Evolutionary conservation across 2,113 vertebrate species (phyloP), one percentile per base, ranked within the genome.

Genomic region (Hyperopisus bebe): DNA sequence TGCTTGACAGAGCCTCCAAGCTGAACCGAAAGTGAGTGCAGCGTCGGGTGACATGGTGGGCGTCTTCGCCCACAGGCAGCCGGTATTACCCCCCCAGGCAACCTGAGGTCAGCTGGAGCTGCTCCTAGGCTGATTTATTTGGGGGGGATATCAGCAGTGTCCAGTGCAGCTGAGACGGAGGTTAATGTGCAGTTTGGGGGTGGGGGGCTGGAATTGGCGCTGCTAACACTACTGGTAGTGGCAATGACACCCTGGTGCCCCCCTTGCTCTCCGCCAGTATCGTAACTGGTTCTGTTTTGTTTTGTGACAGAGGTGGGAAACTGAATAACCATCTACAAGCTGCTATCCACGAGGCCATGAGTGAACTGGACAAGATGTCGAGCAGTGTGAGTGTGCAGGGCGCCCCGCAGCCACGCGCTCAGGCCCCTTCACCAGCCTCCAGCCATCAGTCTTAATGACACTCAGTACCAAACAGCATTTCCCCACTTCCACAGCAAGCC

Each of bases 331-430:
- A 98, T 96, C 96, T 99, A 97, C 97, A 99, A 98, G 98, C 98
- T 98, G 98, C 98, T 97, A 98, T 99, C 95, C 98, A 99, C 87
- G 98, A 99, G 97, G 98, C 98, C 95, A 98, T 99, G 98, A 98
- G 96, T 89, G 98, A 99, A 94, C 95, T 99, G 94, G 98, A 99
- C 95, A 99, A 99, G 96, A 99, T 99, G 96, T 99, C 97, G 94
- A 97, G 97, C 95, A 97, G 96, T 92, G 98, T 99, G 97, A 98
- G 98, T 98, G 90, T 90, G 19, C 17, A 11, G 42, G 3, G 7
- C 50, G 6, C 10, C 50, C 21, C 88, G 0, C 2, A 3, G n/a
- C n/a, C 24, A 9, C 24, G 53, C 53, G 1, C 19, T 27, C n/a
- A n/a, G 21, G 21, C 82, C 42, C 82, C 13, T 58, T 24, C 53